Evolutionary conservation across 1,140 invertebrate species (phyloP), one percentile per base, ranked within the genome.

Genomic region (Anadara kagoshimensis): DNA sequence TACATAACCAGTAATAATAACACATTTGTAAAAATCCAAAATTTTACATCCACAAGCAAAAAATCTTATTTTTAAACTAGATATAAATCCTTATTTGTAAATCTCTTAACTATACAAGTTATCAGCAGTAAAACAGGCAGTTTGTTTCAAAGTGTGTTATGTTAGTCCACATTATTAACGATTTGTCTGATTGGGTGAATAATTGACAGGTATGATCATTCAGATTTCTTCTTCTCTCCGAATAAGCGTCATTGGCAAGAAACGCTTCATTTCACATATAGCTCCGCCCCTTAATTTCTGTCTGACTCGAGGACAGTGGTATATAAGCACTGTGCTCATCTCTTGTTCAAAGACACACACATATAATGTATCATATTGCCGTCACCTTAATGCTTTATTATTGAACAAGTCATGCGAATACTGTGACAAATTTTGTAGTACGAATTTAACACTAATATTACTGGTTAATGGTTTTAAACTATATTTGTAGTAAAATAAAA

Each of bases 201-300:
- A 26, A 18, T 53, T 64, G 62, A 64, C 62, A 64, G 62, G 45
- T 64, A 18, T 51, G 53, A n/a, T 51, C 47, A 41, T 62, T 64
- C 51, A 49, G 49, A 24, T 51, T 20, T 36, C 51, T 64, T 51
- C 62, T 20, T 29, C 14, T 51, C 24, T 53, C 10, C 51, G 62
- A 53, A 47, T 64, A 64, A 64, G 36, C 51, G 62, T 64, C 49
- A 64, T 64, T 64, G 62, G 62, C 51, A 36, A 36, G 47, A 64
- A 64, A 64, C 62, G 62, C 47, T 64, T 64, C 62, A 64, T 26
- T 64, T 64, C 45, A 47, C 47, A 24, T 36, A 64, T 53, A 14
- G 45, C 62, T 64, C 62, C 62, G 41, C 62, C 62, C 62, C 58
- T 36, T 36, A 36, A 36, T 36, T 36, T 36, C 29, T 36, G 29